These are phyloP conservation scores for Melanotaenia maccullochi DNA, from an alignment of 2,797 vertebrate species.

Conservation along the genomic window DNA sequence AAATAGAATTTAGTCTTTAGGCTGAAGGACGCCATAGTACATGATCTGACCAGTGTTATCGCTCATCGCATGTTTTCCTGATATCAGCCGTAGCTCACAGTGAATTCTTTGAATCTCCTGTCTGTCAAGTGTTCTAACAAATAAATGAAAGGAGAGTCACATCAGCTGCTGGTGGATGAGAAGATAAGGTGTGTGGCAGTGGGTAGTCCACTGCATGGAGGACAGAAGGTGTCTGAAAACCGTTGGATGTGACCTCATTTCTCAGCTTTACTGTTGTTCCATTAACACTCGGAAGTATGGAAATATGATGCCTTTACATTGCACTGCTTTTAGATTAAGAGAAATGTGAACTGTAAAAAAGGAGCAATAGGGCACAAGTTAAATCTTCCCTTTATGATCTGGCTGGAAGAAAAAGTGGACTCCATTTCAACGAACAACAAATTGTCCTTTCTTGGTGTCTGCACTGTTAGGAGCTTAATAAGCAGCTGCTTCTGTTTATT, in stretches of 20 bases:
- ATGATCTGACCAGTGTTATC: no score
- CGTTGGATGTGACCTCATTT: conserved; percentile 53
- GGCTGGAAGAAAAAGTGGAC: conserved; percentile 65
- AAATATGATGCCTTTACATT: conserved; percentile 35
- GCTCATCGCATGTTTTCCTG: no score
- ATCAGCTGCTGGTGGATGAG: conserved; percentile 49
- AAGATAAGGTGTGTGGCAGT: conserved; percentile 13
- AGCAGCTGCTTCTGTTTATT: conserved; percentile 33
- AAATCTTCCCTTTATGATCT: conserved; percentile 67
- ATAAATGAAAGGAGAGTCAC: conserved; percentile 50
- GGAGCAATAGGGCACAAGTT: conserved; percentile 26
- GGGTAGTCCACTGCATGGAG: conserved; percentile 32
- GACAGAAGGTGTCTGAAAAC: conserved; percentile 21
- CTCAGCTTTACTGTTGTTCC: conserved; percentile 29
- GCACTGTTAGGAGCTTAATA: conserved; percentile 38
- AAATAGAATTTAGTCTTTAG: no score
- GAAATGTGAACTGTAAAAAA: conserved; percentile 15
- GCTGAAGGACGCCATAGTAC: no score
- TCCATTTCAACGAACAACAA: neutral
- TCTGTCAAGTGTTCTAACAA: conserved; percentile 39
- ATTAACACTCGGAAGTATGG: conserved; percentile 4
- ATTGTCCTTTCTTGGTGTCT: conserved; percentile 40
- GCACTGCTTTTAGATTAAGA: conserved; percentile 43
- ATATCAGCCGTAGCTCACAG: no score
- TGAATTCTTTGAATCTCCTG: conserved; percentile 16